These are phyloP conservation scores for Distichodus sexfasciatus DNA, from an alignment of 2,797 vertebrate species.

Conservation along the genomic window DNA sequence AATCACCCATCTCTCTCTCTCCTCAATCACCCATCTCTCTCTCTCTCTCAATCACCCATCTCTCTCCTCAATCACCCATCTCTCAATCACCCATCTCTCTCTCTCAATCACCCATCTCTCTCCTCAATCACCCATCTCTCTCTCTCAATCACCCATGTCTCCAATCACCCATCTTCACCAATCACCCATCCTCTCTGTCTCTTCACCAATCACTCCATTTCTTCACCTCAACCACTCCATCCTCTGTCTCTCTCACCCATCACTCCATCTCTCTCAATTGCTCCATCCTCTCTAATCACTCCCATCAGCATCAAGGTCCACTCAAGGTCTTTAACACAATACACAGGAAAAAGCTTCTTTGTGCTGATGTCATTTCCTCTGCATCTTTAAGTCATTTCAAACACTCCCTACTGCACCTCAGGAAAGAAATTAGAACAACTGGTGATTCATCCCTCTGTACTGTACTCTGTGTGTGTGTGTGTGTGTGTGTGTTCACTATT, in stretches of 20 bases:
- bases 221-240: not conserved
- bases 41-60: not conserved
- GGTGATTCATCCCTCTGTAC: too few relatives aligned
- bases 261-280: not conserved
- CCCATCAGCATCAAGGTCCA: conserved; percentile 32
- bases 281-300: not conserved
- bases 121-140: not conserved
- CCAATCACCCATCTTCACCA: too few relatives aligned
- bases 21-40: not conserved
- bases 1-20: not conserved
- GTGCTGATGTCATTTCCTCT: conserved; percentile 45
- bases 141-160: not conserved
- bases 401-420: too few relatives aligned
- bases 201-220: not conserved
- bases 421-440: too few relatives aligned
- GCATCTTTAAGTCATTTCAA: conserved; percentile 39
- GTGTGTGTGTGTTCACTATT: too few relatives aligned
- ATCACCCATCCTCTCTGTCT: not conserved
- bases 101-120: not conserved
- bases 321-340: conserved; percentile 60
- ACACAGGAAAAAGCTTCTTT: conserved; percentile 56
- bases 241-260: not conserved
- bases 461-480: too few relatives aligned
- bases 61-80: too few relatives aligned
- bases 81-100: not conserved